These are phyloP conservation scores for Anoplius nigerrimus DNA, from an alignment of 2,888 invertebrate genomes.

Conservation along the genomic window DNA sequence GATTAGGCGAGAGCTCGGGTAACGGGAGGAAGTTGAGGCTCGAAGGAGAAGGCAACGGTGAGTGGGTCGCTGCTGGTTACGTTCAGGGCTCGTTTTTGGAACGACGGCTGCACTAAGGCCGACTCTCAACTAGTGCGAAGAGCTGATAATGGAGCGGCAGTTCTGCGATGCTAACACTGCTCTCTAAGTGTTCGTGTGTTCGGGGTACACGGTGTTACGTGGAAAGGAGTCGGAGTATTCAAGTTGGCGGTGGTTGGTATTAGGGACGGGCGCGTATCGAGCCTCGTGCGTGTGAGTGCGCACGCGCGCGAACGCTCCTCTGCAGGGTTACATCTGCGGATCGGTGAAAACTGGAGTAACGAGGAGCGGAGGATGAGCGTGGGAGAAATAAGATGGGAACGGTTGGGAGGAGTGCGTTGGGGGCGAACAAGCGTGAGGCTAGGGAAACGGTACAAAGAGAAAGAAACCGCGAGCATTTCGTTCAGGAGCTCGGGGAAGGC, in stretches of 20 bases:
- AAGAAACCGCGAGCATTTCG: constrained; percentile 12
- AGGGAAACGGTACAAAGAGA: constrained; percentile 33
- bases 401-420: background rate
- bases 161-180: constrained; percentile 53
- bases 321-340: constrained; percentile 22
- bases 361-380: background rate
- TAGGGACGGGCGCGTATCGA: constrained; percentile 9
- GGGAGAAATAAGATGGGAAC: background rate
- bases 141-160: constrained; percentile 44
- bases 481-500: constrained; percentile 10
- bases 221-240: background rate
- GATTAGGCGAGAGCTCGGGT: background rate
- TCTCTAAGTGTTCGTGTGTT: constrained; percentile 49
- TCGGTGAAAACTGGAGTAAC: background rate
- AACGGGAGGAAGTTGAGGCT: constrained; percentile 17
- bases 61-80: constrained; percentile 9
- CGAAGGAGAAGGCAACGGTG: constrained; percentile 22
- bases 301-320: constrained; percentile 22
- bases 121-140: constrained; percentile 49
- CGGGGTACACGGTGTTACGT: constrained; percentile 25
- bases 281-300: constrained; percentile 17
- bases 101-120: constrained; percentile 43
- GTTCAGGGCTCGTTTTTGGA: constrained; percentile 24
- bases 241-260: background rate
- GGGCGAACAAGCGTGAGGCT: constrained; percentile 13